phyloP scores from a whole-genome alignment of 1,140 invertebrate genomes.

The Apis florea region DNA sequence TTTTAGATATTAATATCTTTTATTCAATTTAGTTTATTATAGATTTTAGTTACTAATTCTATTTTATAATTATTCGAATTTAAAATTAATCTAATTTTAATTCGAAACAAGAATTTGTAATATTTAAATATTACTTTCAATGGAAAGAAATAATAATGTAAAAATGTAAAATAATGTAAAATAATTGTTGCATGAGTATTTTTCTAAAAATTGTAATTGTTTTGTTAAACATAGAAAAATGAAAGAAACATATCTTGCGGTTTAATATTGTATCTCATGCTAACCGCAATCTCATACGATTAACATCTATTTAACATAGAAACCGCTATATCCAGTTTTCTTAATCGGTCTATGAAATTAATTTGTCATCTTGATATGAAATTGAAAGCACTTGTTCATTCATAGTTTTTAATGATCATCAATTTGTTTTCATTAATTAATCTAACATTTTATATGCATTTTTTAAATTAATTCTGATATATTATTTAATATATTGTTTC shows the following conservation, averaged over 20 bases:
- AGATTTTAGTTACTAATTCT: too few species aligned
- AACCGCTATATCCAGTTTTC: not conserved
- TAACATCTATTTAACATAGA: not conserved
- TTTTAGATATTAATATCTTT: too few species aligned
- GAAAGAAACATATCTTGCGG: not conserved
- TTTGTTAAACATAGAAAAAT: not conserved
- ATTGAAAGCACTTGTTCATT: not conserved
- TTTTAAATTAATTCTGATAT: too few species aligned
- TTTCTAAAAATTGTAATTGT: not conserved
- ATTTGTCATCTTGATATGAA: not conserved
- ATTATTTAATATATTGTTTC: too few species aligned
- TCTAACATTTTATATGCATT: not conserved
- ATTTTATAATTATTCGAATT: too few species aligned
- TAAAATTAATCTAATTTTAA: too few species aligned
- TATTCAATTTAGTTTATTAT: too few species aligned
- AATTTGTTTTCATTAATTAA: not conserved
- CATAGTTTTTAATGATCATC: not conserved
- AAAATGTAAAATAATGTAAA: not conserved
- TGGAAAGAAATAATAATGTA: too few species aligned
- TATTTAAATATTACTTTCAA: too few species aligned
- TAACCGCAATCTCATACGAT: slow-evolving; percentile 7
- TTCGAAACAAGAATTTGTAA: too few species aligned
- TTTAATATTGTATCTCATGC: not conserved
- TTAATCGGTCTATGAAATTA: not conserved
- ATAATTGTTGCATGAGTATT: not conserved